These are phyloP conservation scores for Epinotia bilunana DNA, from an alignment of 2,888 invertebrate genomes.

Conservation along the genomic window DNA sequence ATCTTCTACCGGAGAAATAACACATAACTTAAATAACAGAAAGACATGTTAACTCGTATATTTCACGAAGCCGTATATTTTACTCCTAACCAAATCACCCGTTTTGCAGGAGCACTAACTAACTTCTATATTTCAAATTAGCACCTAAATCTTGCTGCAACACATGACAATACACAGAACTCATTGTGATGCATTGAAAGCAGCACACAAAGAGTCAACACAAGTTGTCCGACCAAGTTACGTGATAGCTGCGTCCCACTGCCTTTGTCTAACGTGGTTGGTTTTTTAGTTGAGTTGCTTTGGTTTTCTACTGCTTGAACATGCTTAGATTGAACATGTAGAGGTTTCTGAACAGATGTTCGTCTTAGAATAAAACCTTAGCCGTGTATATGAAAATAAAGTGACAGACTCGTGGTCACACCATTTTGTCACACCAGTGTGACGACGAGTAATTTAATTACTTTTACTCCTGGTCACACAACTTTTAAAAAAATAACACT, in stretches of 20 bases:
- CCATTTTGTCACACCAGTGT: no score
- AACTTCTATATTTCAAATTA: conserved; percentile 24
- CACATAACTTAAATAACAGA: no score
- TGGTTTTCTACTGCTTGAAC: conserved; percentile 18
- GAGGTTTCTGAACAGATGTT: not conserved
- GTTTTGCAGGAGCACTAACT: not conserved
- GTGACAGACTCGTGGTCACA: no score
- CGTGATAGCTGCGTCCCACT: conserved; percentile 30
- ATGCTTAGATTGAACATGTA: conserved; percentile 16
- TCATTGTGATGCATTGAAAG: conserved; percentile 37
- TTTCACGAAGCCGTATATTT: not conserved
- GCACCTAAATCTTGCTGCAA: conserved; percentile 24
- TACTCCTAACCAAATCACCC: not conserved
- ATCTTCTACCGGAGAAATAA: no score
- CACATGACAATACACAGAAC: conserved; percentile 29
- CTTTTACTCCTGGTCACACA: no score
- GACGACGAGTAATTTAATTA: no score
- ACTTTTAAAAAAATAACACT: no score
- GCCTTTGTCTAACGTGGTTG: conserved; percentile 26
- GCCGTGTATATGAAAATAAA: no score
- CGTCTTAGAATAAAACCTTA: not conserved
- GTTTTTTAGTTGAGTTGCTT: conserved; percentile 33
- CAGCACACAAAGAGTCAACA: conserved; percentile 33
- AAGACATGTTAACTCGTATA: not conserved
- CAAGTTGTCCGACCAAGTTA: conserved; percentile 35